Evolutionary conservation across 2,888 invertebrate genomes (phyloP).

Genomic region (Melipona beecheii): DNA sequence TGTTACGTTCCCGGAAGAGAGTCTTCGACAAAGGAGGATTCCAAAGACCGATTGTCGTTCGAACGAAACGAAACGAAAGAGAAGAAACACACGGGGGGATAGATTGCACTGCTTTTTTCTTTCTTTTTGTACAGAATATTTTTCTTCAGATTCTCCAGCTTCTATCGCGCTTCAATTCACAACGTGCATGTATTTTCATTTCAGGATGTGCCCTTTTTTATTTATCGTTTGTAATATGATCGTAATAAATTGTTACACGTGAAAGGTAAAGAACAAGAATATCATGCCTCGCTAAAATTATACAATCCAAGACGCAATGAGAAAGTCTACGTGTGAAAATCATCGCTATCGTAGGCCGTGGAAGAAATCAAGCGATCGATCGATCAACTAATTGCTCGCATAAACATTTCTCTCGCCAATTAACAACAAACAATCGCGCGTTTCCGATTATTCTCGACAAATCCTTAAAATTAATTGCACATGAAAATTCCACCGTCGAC

Average conservation of each 20-base stretch:
- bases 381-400: slow-evolving; percentile 43
- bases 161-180: not conserved
- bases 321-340: slow-evolving; percentile 37
- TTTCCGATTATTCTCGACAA: slow-evolving; percentile 10
- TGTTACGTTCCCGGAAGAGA: not conserved
- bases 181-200: slow-evolving; percentile 7
- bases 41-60: not conserved
- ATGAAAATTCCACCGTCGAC: slow-evolving; percentile 26
- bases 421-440: slow-evolving; percentile 54
- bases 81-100: not conserved
- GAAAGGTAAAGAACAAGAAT: slow-evolving; percentile 67
- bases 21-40: not conserved
- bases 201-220: slow-evolving; percentile 68
- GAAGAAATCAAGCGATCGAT: slow-evolving; percentile 48
- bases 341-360: slow-evolving; percentile 41
- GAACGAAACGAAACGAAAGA: not conserved
- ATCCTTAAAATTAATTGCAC: slow-evolving; percentile 55
- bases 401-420: slow-evolving; percentile 50
- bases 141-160: not conserved
- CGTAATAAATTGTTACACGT: slow-evolving; percentile 73
- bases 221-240: slow-evolving; percentile 69
- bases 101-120: not conserved
- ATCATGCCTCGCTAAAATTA: slow-evolving; percentile 63
- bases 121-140: not conserved
- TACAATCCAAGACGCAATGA: slow-evolving; percentile 61